Evolutionary conservation across 2,888 invertebrate genomes (phyloP).

Genomic region (Orthosia gothica): DNA sequence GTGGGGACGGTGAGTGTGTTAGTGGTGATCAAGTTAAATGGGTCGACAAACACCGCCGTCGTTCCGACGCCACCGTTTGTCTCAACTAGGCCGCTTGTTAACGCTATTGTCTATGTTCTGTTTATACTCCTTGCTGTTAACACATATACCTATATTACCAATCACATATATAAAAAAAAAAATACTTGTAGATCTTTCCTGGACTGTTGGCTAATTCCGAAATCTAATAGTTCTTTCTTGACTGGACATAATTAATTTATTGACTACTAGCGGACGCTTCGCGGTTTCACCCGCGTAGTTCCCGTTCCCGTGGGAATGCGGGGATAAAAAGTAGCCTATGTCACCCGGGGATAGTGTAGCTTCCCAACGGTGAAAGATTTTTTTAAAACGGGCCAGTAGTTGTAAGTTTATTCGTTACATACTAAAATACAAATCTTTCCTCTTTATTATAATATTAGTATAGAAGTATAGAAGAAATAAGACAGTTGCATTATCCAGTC

Average conservation of each 20-base stretch:
- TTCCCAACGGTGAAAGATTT: too few species aligned
- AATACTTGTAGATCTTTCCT: not conserved
- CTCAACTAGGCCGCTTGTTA: slow-evolving; percentile 89
- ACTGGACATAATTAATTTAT: not conserved
- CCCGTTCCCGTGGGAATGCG: too few species aligned
- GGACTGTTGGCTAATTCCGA: not conserved
- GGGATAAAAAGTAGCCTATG: too few species aligned
- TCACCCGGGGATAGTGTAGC: too few species aligned
- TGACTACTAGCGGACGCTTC: too few species aligned
- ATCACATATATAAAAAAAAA: not conserved
- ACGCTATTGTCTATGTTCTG: slow-evolving; percentile 83
- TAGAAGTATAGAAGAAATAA: too few species aligned
- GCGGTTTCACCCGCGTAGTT: too few species aligned
- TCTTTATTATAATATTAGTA: too few species aligned
- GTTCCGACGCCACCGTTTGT: slow-evolving; percentile 83
- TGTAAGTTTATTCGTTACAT: too few species aligned
- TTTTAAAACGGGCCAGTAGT: too few species aligned
- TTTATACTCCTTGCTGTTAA: slow-evolving; percentile 74
- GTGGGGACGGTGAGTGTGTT: slow-evolving; percentile 57
- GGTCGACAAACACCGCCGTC: slow-evolving; percentile 80
- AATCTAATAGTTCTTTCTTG: not conserved
- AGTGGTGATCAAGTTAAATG: slow-evolving; percentile 83
- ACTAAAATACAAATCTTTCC: too few species aligned
- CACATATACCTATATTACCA: slow-evolving; percentile 34
- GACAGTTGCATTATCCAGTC: not conserved